phyloP scores from a whole-genome alignment of 1,140 invertebrate species.

The Pseudachorutes palmiensis region DNA sequence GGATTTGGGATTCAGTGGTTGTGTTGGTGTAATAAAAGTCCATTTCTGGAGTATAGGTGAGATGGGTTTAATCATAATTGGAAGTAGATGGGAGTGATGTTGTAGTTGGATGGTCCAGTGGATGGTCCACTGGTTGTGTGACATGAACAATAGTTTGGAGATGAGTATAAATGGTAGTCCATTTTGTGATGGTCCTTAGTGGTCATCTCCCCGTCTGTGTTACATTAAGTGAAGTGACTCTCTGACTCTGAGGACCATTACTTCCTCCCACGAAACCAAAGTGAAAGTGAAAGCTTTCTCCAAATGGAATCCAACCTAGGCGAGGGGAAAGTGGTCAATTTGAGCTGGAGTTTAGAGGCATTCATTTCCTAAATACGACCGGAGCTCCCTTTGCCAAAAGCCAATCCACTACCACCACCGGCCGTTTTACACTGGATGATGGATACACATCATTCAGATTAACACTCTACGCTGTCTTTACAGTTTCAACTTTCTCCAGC shows the following conservation, averaged over 20 bases:
- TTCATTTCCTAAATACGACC: background rate
- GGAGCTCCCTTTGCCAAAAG: too few relatives aligned
- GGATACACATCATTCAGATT: background rate
- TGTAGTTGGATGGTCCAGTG: background rate
- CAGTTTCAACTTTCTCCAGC: background rate
- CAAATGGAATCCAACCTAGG: slow-evolving; percentile 1
- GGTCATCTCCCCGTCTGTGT: background rate
- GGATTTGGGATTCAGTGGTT: too few relatives aligned
- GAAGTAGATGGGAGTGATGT: background rate
- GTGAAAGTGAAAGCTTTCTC: background rate
- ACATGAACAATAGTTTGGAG: too few relatives aligned
- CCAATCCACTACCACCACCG: too few relatives aligned
- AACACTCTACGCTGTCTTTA: background rate
- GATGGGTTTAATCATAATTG: too few relatives aligned
- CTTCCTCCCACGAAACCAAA: background rate
- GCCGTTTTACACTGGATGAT: too few relatives aligned
- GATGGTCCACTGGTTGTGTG: too few relatives aligned
- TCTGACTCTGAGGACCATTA: background rate
- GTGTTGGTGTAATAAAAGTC: too few relatives aligned
- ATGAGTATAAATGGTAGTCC: background rate
- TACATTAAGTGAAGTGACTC: background rate
- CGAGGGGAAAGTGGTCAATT: background rate
- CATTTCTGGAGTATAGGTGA: too few relatives aligned
- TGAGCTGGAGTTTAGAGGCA: background rate
- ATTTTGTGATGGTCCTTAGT: background rate